phyloP scores from a whole-genome alignment of 2,113 vertebrate genomes.

The Dolichotis patagonum region DNA sequence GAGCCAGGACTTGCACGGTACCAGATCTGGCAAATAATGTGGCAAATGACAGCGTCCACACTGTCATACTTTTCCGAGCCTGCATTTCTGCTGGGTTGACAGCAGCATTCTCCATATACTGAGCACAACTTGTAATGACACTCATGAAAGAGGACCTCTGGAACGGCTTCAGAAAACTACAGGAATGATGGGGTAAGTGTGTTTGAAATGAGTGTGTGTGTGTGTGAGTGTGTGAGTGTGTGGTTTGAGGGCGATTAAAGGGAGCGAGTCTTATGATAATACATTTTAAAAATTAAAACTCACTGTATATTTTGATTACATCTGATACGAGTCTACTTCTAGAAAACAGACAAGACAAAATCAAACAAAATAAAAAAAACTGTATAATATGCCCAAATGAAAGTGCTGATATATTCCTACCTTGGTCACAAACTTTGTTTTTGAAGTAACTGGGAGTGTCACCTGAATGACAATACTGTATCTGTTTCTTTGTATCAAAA shows the following conservation, averaged over 20 bases:
- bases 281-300: neutral
- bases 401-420: neutral
- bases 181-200: neutral
- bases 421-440: neutral
- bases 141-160: neutral
- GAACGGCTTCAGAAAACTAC: neutral
- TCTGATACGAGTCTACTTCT: neutral
- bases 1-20: neutral
- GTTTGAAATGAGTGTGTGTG: neutral
- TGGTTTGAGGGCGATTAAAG: neutral
- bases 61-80: neutral
- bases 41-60: neutral
- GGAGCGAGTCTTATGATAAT: neutral
- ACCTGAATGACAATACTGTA: neutral
- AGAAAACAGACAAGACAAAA: slow-evolving; percentile 7
- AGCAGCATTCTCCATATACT: neutral
- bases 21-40: neutral
- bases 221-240: neutral
- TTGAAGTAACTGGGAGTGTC: neutral
- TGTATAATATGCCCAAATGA: neutral
- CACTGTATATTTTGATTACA: neutral
- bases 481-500: neutral
- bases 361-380: neutral
- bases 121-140: neutral
- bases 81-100: neutral